Evolutionary conservation across 2,797 vertebrate genomes (phyloP).

Genomic region (Chiloscyllium punctatum): DNA sequence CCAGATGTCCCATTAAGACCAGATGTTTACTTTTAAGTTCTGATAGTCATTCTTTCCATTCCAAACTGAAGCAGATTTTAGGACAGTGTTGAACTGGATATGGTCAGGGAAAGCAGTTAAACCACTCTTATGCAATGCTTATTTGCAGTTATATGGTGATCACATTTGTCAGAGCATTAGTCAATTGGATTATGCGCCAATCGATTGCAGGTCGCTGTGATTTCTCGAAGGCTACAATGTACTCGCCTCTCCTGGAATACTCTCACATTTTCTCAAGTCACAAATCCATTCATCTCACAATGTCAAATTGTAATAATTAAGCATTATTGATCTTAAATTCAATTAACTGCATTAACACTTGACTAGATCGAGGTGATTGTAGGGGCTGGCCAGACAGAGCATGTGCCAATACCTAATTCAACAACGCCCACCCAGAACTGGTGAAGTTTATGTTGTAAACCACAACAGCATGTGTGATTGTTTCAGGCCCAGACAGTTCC

Average conservation of each 20-base stretch:
- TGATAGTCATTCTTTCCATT: slow-evolving; percentile 34
- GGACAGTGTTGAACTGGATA: slow-evolving; percentile 64
- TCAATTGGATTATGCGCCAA: slow-evolving; percentile 80
- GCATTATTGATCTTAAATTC: slow-evolving; percentile 98
- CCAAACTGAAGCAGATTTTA: slow-evolving; percentile 45
- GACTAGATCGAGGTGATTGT: slow-evolving; percentile 5
- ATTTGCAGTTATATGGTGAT: slow-evolving; percentile 72
- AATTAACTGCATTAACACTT: slow-evolving; percentile 98
- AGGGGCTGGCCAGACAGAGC: slow-evolving; percentile 4
- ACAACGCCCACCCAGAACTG: neutral
- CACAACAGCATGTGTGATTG: neutral
- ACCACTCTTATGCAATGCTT: slow-evolving; percentile 70
- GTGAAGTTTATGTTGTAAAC: slow-evolving; percentile 30
- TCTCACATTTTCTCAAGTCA: slow-evolving; percentile 59
- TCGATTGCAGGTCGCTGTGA: slow-evolving; percentile 78
- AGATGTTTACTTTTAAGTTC: slow-evolving; percentile 28
- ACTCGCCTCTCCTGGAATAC: slow-evolving; percentile 47
- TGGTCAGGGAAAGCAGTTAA: slow-evolving; percentile 67
- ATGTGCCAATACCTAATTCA: neutral
- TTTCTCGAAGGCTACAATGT: slow-evolving; percentile 65
- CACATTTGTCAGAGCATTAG: slow-evolving; percentile 77
- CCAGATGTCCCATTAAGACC: slow-evolving; percentile 18
- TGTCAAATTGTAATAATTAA: slow-evolving; percentile 99
- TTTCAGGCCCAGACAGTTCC: slow-evolving; percentile 17
- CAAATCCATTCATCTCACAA: slow-evolving; percentile 85